Evolutionary conservation across 2,888 invertebrate genomes (phyloP), one percentile per base, ranked within the genome.

Genomic region (Ophion obscuratus): DNA sequence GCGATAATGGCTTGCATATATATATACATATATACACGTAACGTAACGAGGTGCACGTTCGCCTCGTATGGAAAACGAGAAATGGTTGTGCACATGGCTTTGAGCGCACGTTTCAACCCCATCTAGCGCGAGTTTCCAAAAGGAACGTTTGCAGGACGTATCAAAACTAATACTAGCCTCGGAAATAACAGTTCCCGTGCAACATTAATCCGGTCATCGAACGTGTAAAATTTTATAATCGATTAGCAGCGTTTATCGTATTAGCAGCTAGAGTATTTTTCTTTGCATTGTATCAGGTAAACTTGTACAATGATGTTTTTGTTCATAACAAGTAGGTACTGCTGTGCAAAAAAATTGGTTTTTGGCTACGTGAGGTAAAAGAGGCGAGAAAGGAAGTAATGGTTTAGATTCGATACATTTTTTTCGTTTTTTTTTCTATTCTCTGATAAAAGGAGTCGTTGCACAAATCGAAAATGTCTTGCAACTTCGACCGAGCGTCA

Each of bases 41-140:
- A 75, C 70, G 53, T 68, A 80, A 77, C 73, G 81, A 57, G 80
- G 70, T 36, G 74, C 74, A 83, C 74, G 86, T 81, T 81, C 61
- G 70, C 68, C 74, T 6, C 53, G 70, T 83, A 68, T 53, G 40
- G 40, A 77, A 66, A 71, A 71, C 27, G 59, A 47, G 73, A 68
- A 75, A 75, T 36, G 24, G 31, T 70, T 40, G 80, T 67, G 67
- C 17, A 44, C 57, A 64, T 68, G 47, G 74, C 73, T 81, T 73
- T 40, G 73, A 66, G 66, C n/a, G 57, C 80, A 73, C 73, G 66
- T 81, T 74, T 57, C 66, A 81, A 66, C 64, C 73, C 44, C 61
- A 66, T 40, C 66, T 24, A 64, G 64, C 27, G 14, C 31, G 36
- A 75, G 20, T 68, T 81, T 36, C 14, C 27, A 68, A 81, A 68